A percentile compares a stretch with the other conserved stretches of the same genome.
These are phyloP conservation scores for Sitodiplosis mosellana DNA, from an alignment of 1,140 invertebrate genomes.

Conservation along the genomic window DNA sequence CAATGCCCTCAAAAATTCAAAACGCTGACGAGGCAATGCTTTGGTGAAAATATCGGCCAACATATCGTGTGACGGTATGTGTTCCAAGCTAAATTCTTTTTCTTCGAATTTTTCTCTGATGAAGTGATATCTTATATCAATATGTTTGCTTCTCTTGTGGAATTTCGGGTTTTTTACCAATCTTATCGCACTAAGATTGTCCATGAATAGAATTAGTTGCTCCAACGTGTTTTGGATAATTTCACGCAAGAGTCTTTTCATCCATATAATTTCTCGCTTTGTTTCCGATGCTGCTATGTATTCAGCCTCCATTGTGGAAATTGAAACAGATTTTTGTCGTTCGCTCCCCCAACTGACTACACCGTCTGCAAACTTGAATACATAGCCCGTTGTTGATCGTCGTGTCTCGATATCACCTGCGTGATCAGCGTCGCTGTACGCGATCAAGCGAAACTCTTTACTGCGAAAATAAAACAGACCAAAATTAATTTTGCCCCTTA, in stretches of 20 bases:
- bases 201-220: slow-evolving; percentile 5
- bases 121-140: slow-evolving; percentile 12
- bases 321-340: slow-evolving; percentile 11
- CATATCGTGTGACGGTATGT: slow-evolving; percentile 8
- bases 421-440: slow-evolving; percentile 19
- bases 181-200: slow-evolving; percentile 11
- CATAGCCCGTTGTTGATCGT: slow-evolving; percentile 17
- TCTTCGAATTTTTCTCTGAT: slow-evolving; percentile 8
- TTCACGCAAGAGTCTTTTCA: not conserved
- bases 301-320: slow-evolving; percentile 24
- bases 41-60: slow-evolving; percentile 14
- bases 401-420: slow-evolving; percentile 14
- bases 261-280: slow-evolving; percentile 11
- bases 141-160: slow-evolving; percentile 9
- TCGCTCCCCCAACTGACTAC: slow-evolving; percentile 10
- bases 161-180: slow-evolving; percentile 10
- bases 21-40: slow-evolving; percentile 2
- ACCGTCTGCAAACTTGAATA: slow-evolving; percentile 5
- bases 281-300: slow-evolving; percentile 15
- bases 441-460: slow-evolving; percentile 1
- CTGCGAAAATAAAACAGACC: slow-evolving; percentile 6
- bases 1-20: not conserved
- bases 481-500: slow-evolving; percentile 21
- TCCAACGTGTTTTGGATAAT: not conserved
- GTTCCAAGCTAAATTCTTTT: slow-evolving; percentile 6